phyloP scores from a whole-genome alignment of 2,113 vertebrate species.

The Peromyscus maniculatus region DNA sequence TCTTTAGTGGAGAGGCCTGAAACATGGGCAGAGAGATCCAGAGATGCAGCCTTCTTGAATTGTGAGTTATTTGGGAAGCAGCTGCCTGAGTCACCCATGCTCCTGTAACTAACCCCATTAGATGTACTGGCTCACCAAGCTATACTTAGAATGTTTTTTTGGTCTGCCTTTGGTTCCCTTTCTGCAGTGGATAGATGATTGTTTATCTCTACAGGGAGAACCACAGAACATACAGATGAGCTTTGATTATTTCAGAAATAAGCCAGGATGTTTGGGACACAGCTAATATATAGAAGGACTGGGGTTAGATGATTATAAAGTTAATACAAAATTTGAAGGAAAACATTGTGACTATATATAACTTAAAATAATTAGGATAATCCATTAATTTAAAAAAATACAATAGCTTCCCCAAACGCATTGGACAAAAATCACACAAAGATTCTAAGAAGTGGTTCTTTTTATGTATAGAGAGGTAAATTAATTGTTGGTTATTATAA shows the following conservation, averaged over 20 bases:
- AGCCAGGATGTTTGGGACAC: not conserved
- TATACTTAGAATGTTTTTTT: not conserved
- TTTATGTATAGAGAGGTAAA: not conserved
- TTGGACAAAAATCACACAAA: not conserved
- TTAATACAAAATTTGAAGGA: not conserved
- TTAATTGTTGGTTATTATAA: not conserved
- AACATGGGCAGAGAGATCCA: not conserved
- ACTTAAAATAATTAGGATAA: not conserved
- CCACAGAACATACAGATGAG: not conserved
- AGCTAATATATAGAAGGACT: not conserved
- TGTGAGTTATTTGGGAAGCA: not conserved
- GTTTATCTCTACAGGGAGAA: not conserved
- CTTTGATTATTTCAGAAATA: not conserved
- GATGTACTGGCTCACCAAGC: too few relatives aligned
- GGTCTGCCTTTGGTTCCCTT: not conserved
- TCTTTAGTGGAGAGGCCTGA: not conserved
- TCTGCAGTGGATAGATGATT: not conserved
- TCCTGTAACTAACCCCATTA: not conserved
- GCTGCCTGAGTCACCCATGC: not conserved
- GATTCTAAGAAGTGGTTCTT: not conserved
- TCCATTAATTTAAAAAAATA: not conserved
- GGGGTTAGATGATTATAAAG: not conserved
- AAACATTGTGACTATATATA: not conserved
- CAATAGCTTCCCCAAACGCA: not conserved
- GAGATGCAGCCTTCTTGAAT: not conserved